Conservation (phyloP, 1,140 invertebrate genomes). For the Dendroctonus valens region DNA sequence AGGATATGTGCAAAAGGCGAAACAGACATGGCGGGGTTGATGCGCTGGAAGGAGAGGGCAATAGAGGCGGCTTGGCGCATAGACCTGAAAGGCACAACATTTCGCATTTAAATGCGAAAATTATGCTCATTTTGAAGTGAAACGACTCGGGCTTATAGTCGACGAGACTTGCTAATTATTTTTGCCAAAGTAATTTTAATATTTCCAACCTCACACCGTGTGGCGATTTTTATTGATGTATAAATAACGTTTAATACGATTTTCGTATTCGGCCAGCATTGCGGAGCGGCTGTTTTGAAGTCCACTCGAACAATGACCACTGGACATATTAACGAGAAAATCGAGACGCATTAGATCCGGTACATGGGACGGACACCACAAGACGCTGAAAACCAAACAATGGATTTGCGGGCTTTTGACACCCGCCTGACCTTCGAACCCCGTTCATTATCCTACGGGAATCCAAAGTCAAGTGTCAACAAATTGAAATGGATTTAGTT, state of each 20-base stretch:
- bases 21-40: background rate
- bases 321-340: slow-evolving; percentile 23
- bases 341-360: slow-evolving; percentile 20
- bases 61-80: slow-evolving; percentile 27
- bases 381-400: background rate
- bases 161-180: slow-evolving; percentile 41
- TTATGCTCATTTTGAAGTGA: slow-evolving; percentile 39
- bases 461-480: too few species aligned
- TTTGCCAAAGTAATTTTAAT: slow-evolving; percentile 37
- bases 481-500: too few species aligned
- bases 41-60: slow-evolving; percentile 11
- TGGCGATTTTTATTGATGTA: slow-evolving; percentile 35
- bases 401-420: background rate
- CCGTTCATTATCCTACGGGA: too few species aligned
- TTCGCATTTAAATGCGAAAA: slow-evolving; percentile 41
- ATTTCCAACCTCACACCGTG: slow-evolving; percentile 39
- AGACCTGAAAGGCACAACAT: slow-evolving; percentile 34
- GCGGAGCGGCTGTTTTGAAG: slow-evolving; percentile 28
- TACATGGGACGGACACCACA: slow-evolving; percentile 4
- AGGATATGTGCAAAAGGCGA: slow-evolving; percentile 1
- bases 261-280: slow-evolving; percentile 30
- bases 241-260: slow-evolving; percentile 35
- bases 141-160: slow-evolving; percentile 23
- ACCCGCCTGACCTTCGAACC: background rate
- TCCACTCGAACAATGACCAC: slow-evolving; percentile 19